Evolutionary conservation across 1,140 invertebrate genomes (phyloP), one percentile per base, ranked within the genome.

Genomic region (Coboldia fuscipes): DNA sequence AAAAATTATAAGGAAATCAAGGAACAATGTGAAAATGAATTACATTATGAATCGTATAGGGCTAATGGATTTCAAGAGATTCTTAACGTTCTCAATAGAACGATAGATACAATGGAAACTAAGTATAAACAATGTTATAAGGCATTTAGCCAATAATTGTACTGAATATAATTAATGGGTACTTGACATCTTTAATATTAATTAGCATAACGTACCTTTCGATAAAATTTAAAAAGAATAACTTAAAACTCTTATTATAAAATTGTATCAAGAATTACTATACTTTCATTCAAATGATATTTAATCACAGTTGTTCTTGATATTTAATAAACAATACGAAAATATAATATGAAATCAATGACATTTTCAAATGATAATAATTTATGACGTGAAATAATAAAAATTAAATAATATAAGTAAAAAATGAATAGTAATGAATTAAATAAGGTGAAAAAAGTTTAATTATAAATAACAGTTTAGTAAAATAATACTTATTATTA

Each of bases 361-460:
- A 7, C 28, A 41, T 30, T 42, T 27, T 22, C 24, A 37, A 24
- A 41, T 40, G 37, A 39, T 37, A 30, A 33, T 38, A 23, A 41
- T 31, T 41, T 32, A 36, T 27, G 14, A 31, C 16, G 21, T 30
- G 10, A n/a, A 19, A 34, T 32, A 37, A 27, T 28, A 32, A 33
- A 27, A 45, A 42, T 30, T 42, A 39, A 34, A 42, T 48, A 43
- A 46, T 48, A 49, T 46, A 46, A 48, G 46, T 48, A 48, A 48
- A 48, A 46, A 46, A 48, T 6, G 46, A 48, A 48, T 44, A 48
- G 44, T 39, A 48, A 48, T 48, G 46, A 46, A 48, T 48, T 48
- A 46, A 42, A 48, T n/a, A n/a, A n/a, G n/a, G n/a, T n/a, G n/a
- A n/a, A 46, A 43, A 46, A 44, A 43, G n/a, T n/a, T 40, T 43